These are phyloP conservation scores for Gadopsis bispinosus DNA, from an alignment of 2,797 vertebrate species.

Conservation along the genomic window DNA sequence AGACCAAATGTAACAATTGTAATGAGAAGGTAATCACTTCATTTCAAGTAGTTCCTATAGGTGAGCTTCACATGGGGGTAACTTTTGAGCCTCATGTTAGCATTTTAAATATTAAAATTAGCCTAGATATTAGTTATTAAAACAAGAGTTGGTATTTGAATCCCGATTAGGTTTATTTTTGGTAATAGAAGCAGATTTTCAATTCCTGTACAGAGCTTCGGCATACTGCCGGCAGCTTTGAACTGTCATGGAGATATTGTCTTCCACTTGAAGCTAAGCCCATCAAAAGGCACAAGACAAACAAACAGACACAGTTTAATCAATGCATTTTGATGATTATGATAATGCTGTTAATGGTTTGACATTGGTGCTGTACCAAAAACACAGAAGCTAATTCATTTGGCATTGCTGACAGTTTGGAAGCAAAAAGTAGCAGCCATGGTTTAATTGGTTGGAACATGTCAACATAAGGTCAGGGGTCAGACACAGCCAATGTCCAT, in stretches of 20 bases:
- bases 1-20: neutral
- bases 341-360: slow-evolving; percentile 36
- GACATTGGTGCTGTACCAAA: slow-evolving; percentile 31
- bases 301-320: slow-evolving; percentile 8
- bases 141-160: slow-evolving; percentile 3
- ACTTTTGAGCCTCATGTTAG: neutral
- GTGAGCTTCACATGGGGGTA: neutral
- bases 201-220: slow-evolving; percentile 8
- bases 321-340: slow-evolving; percentile 36
- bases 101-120: neutral
- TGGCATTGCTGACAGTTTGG: slow-evolving; percentile 50
- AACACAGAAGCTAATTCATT: slow-evolving; percentile 40
- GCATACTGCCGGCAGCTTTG: slow-evolving; percentile 19
- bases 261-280: slow-evolving; percentile 22
- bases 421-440: slow-evolving; percentile 15
- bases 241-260: slow-evolving; percentile 25
- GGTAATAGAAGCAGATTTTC: neutral
- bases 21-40: neutral
- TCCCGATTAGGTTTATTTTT: neutral
- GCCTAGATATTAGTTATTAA: neutral
- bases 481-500: slow-evolving; percentile 20
- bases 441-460: slow-evolving; percentile 42
- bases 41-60: neutral
- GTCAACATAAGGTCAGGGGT: slow-evolving; percentile 39
- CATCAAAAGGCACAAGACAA: slow-evolving; percentile 32